These are phyloP conservation scores for Vultur gryphus DNA, from an alignment of 2,797 vertebrate genomes.

Conservation along the genomic window DNA sequence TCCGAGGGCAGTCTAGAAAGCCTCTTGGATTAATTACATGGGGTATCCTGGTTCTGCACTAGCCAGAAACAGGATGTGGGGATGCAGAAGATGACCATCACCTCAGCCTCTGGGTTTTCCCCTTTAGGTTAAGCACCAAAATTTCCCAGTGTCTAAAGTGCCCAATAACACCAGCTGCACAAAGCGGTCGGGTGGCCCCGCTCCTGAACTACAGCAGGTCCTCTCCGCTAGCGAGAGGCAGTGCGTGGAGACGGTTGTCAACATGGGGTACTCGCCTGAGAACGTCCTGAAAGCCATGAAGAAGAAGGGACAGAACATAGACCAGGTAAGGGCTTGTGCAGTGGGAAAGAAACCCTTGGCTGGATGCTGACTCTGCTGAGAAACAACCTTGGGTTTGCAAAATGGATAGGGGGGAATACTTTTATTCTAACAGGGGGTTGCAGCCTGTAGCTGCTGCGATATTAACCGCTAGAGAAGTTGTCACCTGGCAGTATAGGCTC, in stretches of 20 bases:
- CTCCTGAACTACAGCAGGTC: conserved; percentile 73
- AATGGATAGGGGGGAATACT: not conserved
- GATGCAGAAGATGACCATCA: not conserved
- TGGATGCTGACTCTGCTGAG: not conserved
- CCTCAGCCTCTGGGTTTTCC: not conserved
- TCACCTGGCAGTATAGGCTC: not conserved
- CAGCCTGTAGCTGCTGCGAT: not conserved
- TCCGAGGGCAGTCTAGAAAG: not conserved
- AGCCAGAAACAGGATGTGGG: not conserved
- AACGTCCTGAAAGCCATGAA: conserved; percentile 93
- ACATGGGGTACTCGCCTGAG: conserved; percentile 94
- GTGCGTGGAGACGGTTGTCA: conserved; percentile 89
- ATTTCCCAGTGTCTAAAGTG: conserved; percentile 73
- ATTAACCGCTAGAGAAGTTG: not conserved
- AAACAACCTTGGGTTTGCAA: not conserved
- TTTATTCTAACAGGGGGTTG: not conserved
- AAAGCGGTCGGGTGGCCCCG: fast-evolving
- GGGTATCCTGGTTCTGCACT: not conserved
- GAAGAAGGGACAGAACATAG: conserved; percentile 93
- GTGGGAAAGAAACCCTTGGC: not conserved
- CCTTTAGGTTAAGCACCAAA: conserved; percentile 67
- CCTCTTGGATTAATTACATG: not conserved
- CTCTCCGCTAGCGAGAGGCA: conserved; percentile 87
- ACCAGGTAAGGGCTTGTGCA: conserved; percentile 80
- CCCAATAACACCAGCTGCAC: conserved; percentile 61